These are phyloP conservation scores for Clarias fuscus DNA, from an alignment of 2,797 vertebrate genomes.

Conservation along the genomic window DNA sequence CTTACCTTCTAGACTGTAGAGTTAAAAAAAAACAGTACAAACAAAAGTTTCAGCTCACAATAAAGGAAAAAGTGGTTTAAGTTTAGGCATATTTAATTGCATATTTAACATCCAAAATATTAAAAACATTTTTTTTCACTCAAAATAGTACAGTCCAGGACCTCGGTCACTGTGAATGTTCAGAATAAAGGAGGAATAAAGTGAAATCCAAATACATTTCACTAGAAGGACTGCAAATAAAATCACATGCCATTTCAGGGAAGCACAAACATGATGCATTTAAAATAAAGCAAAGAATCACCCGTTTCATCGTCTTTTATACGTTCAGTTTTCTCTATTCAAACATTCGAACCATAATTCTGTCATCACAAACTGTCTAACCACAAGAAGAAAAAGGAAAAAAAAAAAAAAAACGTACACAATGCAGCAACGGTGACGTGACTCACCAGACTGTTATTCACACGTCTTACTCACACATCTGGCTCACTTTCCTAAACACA, in stretches of 20 bases:
- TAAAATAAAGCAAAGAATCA: background rate
- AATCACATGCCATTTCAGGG: background rate
- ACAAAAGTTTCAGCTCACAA: background rate
- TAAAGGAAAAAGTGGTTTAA: background rate
- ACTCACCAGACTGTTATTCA: conserved; percentile 11
- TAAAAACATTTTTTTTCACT: too few relatives aligned
- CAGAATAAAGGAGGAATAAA: background rate
- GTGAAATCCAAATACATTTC: background rate
- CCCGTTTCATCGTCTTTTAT: background rate
- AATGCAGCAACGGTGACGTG: background rate
- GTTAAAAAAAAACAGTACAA: background rate
- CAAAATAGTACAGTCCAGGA: background rate
- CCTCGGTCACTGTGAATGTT: background rate
- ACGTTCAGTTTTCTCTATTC: background rate
- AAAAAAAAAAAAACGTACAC: too few relatives aligned
- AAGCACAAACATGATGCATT: background rate
- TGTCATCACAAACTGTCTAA: background rate
- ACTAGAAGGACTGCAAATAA: background rate
- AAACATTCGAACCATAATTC: background rate
- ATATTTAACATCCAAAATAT: background rate
- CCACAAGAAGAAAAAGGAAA: too few relatives aligned
- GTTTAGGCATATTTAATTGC: background rate
- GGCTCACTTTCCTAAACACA: conserved; percentile 25
- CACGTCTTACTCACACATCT: conserved; percentile 52
- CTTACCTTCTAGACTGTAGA: background rate